Evolutionary conservation across 2,888 invertebrate genomes (phyloP).

Genomic region (Cantharis nigra): DNA sequence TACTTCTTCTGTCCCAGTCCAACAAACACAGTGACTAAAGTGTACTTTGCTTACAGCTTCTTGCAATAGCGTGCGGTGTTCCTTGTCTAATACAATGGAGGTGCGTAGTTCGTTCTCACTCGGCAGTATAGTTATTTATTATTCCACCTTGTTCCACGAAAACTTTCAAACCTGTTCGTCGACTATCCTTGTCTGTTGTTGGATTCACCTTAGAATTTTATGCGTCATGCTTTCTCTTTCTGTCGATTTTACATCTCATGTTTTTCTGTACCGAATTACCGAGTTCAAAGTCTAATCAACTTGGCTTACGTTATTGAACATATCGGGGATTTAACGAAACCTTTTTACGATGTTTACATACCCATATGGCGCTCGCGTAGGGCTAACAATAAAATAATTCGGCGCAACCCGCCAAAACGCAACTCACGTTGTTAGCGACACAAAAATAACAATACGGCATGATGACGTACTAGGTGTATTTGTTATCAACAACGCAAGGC

Average conservation of each 20-base stretch:
- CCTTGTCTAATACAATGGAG: constrained; percentile 41
- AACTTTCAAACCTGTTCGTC: constrained; percentile 56
- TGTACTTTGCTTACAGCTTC: constrained; percentile 45
- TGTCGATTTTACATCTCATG: constrained; percentile 28
- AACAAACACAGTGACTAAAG: constrained; percentile 43
- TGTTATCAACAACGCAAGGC: background rate
- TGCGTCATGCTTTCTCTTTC: constrained; percentile 47
- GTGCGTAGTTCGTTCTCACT: constrained; percentile 36
- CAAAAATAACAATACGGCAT: background rate
- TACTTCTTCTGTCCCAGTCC: constrained; percentile 52
- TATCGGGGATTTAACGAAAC: constrained; percentile 18
- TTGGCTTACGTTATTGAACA: constrained; percentile 15
- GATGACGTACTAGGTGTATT: background rate
- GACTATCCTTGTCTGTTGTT: constrained; percentile 52
- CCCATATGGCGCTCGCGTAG: constrained; percentile 19
- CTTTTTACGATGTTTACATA: constrained; percentile 22
- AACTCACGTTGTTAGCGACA: background rate
- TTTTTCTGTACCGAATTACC: constrained; percentile 25
- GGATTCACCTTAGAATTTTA: constrained; percentile 53
- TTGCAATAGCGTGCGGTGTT: constrained; percentile 50
- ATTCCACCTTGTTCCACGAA: constrained; percentile 51
- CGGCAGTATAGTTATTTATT: constrained; percentile 41
- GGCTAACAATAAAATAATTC: constrained; percentile 1
- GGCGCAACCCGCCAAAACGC: background rate
- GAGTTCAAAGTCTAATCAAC: constrained; percentile 38